Evolutionary conservation across 1,140 invertebrate genomes (phyloP).

Genomic region (Lordiphosa collinella): DNA sequence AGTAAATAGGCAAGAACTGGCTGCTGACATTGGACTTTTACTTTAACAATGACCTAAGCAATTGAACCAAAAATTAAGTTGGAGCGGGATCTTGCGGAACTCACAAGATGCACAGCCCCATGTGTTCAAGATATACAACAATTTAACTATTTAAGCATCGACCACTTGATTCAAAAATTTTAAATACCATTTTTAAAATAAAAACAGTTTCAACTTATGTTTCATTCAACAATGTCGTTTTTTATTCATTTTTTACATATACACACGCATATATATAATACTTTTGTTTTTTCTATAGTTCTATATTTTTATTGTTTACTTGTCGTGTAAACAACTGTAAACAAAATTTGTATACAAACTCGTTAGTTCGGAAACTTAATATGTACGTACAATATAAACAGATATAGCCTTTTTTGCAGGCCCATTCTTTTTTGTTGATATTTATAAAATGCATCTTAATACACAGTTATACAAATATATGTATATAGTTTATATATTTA

Average conservation of each 20-base stretch:
- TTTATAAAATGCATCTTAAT: constrained; percentile 6
- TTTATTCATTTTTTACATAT: constrained; percentile 5
- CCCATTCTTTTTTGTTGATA: constrained; percentile 3
- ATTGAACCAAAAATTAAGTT: no score
- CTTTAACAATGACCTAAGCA: no score
- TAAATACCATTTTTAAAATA: no score
- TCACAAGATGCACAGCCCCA: no score
- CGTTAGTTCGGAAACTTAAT: constrained; percentile 3
- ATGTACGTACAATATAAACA: not conserved
- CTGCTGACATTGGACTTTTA: no score
- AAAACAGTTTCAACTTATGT: not conserved
- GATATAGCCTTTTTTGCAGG: not conserved
- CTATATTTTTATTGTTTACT: no score
- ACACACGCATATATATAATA: constrained; percentile 8
- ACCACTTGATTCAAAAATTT: no score
- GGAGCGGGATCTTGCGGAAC: no score
- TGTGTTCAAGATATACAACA: no score
- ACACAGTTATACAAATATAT: constrained; percentile 8
- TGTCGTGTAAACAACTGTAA: not conserved
- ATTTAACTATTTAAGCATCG: no score
- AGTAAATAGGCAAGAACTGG: no score
- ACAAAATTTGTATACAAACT: constrained; percentile 8
- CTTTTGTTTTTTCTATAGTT: not conserved
- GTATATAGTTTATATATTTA: not conserved
- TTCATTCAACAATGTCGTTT: not conserved